Evolutionary conservation across 2,797 vertebrate species (phyloP), one percentile per base, ranked within the genome.

Genomic region (Rhynchotus rufescens): DNA sequence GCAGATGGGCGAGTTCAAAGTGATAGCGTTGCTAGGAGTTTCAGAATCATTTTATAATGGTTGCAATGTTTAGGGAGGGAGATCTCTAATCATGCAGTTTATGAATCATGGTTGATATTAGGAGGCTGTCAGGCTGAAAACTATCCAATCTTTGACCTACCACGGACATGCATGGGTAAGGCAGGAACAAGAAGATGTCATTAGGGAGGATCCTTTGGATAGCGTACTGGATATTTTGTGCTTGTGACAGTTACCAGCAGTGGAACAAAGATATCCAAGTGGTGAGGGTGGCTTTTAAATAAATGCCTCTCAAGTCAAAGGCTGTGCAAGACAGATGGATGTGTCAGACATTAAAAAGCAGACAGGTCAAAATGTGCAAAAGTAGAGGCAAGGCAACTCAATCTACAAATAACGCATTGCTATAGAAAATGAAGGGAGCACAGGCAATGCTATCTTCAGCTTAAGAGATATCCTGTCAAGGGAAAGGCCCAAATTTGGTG

Each of bases 21-120:
- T 95, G 92, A 95, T 95, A 95, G 90, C 17, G 84, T 96, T 96
- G 94, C 94, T 96, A 96, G 89, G 96, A 93, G 68, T 93, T 93
- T 95, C 65, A 80, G 69, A 93, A 95, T 94, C 93, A 86, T 93
- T 94, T 90, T 81, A 79, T 75, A 90, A 84, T 84, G 38, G 51
- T 64, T 93, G 51, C 77, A 89, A 2, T 69, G 79, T 79, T 95
- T 87, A 95, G 80, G 94, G 86, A 88, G 90, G 76, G 74, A 69
- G 67, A 84, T 89, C 66, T 69, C 74, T 89, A 89, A 94, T 81
- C 86, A n/a, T 34, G 60, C 36, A 83, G 74, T 11, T 92, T 60
- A 84, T 89, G 71, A 95, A 90, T 93, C 92, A 79, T 74, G 60
- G 59, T 21, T 84, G 77, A 85, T 56, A 69, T 80, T 66, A 66